Evolutionary conservation across 1,140 invertebrate species (phyloP), one percentile per base, ranked within the genome.

Genomic region (Pseudomyrmex cubaensis): DNA sequence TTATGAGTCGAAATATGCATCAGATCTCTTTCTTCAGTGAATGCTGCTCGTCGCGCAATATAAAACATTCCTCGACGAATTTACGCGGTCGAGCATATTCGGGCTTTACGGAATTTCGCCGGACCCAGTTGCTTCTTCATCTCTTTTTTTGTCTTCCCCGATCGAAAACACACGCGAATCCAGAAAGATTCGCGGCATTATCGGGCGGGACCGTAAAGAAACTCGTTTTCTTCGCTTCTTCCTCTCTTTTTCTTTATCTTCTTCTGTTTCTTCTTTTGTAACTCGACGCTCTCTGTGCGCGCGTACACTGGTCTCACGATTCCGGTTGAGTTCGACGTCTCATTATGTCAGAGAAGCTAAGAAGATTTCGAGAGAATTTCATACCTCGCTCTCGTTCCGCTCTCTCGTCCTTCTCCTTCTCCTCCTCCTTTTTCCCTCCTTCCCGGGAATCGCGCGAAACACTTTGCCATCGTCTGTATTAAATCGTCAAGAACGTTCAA

Each of bases 341-440:
- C 83, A 83, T 88, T 87, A 88, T 88, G 87, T 87, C 86, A 88
- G 83, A 88, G 35, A 35, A 35, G 76, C 73, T 75, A 57, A 57
- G 44, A 9, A 70, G 83, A 82, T 88, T 88, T 85, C 83, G 86
- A 57, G 61, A 72, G 83, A 85, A 88, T 82, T 87, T 72, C 82
- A 48, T 61, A 72, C 62, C 10, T 57, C 56, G 35, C 48, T 22
- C 62, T n/a, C 59, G 62, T 75, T 78, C 64, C 64, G 64, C 52
- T 48, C 64, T 35, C 61, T 13, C 35, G 61, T 76, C 0, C 61
- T 13, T 4, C 0, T 25, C 25, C 25, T 25, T n/a, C 59, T 64
- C 48, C 35, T 20, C 20, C 75, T 25, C 44, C 25, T n/a, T 54
- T 17, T 72, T 48, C 44, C 44, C 56, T 56, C 12, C 54, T 72